These are phyloP conservation scores for Selenia dentaria DNA, from an alignment of 2,888 invertebrate genomes.

Conservation along the genomic window DNA sequence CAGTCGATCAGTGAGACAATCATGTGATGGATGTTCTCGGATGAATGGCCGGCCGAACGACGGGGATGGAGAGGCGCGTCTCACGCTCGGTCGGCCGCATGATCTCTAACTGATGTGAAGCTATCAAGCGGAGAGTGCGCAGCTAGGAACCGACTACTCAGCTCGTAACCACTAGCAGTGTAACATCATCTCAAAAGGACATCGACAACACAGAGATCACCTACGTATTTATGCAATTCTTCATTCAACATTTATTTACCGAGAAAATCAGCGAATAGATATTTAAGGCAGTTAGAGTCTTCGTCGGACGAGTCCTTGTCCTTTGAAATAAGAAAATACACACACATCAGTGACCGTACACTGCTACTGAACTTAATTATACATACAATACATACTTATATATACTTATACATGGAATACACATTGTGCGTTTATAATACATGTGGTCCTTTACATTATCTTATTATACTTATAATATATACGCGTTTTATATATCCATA, in stretches of 20 bases:
- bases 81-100: slow-evolving; percentile 3
- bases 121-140: slow-evolving; percentile 13
- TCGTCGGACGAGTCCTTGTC: slow-evolving; percentile 78
- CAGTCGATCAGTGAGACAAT: slow-evolving; percentile 43
- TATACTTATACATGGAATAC: slow-evolving; percentile 23
- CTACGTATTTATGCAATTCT: slow-evolving; percentile 58
- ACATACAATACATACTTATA: not conserved
- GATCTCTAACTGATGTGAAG: slow-evolving; percentile 19
- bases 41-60: slow-evolving; percentile 13
- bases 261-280: slow-evolving; percentile 87
- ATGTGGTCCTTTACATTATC: slow-evolving; percentile 39
- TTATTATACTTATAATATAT: slow-evolving; percentile 26
- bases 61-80: slow-evolving; percentile 5
- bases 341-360: slow-evolving; percentile 55
- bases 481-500: slow-evolving; percentile 37
- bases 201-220: slow-evolving; percentile 75
- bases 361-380: slow-evolving; percentile 25
- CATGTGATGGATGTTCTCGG: slow-evolving; percentile 29
- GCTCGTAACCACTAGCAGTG: slow-evolving; percentile 46
- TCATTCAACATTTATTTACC: slow-evolving; percentile 75
- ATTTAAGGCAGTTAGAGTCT: slow-evolving; percentile 89
- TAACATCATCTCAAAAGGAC: slow-evolving; percentile 61
- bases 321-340: slow-evolving; percentile 72
- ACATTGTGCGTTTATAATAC: slow-evolving; percentile 45
- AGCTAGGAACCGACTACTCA: slow-evolving; percentile 30